Base-by-base conservation (phyloP, 2,797 vertebrate genomes). In the Perodicticus potto region DNA sequence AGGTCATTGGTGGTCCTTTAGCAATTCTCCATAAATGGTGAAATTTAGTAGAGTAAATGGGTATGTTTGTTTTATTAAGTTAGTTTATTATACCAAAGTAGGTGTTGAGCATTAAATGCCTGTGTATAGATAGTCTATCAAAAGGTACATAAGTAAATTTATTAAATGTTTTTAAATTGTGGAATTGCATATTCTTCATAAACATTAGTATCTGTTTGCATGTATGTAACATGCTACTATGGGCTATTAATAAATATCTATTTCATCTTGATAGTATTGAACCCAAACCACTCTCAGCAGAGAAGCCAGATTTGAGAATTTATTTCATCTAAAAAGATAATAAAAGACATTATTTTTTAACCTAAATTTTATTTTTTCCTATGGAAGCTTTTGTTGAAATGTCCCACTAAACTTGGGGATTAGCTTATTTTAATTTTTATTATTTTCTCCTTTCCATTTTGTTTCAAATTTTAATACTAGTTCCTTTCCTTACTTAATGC, bases 251-350 rank as follows among this genome's bases (percentile, higher is more conserved):
- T 59, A 67, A 81, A 40, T 65, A 72, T 32, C 37, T 14, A 70
- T 86, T 91, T 84, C 77, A 53, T 45, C 63, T 77, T 57, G n/a
- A 65, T 73, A 76, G 84, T 92, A n/a, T 40, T 61, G 32, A 32
- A 55, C 16, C 37, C 19, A 65, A 91, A 74, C 0, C 2, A 32
- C 37, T 53, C 6, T 3, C 3, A 10, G 25, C 19, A 78, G 29
- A 80, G 23, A 77, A 83, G 5, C 2, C 7, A 82, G 63, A 82
- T 80, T 81, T 45, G 4, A 65, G 1, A 13, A 37, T 16, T 22
- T 32, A 32, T 67, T 22, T 17, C 45, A 49, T 49, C 29, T 23
- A 4, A 6, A 45, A 86, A 70, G 13, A 43, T 74, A 37, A 32
- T 7, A 29, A 89, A 89, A 70, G 2, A 67, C 7, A 57, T n/a